Conservation (phyloP, 1,140 invertebrate species). For the Drosophila nikananu region DNA sequence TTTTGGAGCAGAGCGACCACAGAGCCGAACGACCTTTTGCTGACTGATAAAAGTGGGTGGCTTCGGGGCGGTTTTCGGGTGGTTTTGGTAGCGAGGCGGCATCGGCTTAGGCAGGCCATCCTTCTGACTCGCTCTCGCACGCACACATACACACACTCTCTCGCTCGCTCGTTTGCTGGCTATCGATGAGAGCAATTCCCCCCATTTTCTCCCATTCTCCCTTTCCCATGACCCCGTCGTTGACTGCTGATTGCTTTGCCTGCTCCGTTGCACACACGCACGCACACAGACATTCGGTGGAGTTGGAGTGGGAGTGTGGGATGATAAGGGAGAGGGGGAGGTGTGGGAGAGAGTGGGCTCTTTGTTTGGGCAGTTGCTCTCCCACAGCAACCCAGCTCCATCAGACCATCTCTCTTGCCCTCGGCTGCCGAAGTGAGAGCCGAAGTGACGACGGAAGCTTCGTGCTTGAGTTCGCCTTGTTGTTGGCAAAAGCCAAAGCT, state of each 20-base stretch:
- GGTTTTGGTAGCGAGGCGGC: constrained; percentile 58
- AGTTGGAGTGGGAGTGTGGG: constrained; percentile 25
- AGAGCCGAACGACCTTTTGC: constrained; percentile 78
- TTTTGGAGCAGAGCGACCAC: constrained; percentile 51
- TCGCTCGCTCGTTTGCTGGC: constrained; percentile 5
- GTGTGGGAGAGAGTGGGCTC: constrained; percentile 43
- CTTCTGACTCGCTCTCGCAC: constrained; percentile 1
- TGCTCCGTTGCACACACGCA: constrained; percentile 68
- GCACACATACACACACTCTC: constrained; percentile 8
- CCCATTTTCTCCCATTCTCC: constrained; percentile 45
- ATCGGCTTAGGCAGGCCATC: constrained; percentile 58
- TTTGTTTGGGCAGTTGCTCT: constrained; percentile 57
- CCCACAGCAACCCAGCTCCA: constrained; percentile 17
- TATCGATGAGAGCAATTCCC: constrained; percentile 54
- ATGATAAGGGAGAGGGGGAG: constrained; percentile 16
- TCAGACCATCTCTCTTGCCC: constrained; percentile 6
- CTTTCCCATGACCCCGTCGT: constrained; percentile 50
- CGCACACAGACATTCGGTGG: constrained; percentile 21
- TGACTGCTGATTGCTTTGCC: constrained; percentile 83
- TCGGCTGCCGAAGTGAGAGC: constrained; percentile 28
- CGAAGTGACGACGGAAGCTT: constrained; percentile 52
- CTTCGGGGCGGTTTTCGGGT: constrained; percentile 44
- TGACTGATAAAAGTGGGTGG: constrained; percentile 80
- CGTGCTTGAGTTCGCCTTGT: constrained; percentile 53
- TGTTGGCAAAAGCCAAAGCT: constrained; percentile 30